These are phyloP conservation scores for Serrognathus titanus DNA, from an alignment of 2,888 invertebrate genomes.

Conservation along the genomic window DNA sequence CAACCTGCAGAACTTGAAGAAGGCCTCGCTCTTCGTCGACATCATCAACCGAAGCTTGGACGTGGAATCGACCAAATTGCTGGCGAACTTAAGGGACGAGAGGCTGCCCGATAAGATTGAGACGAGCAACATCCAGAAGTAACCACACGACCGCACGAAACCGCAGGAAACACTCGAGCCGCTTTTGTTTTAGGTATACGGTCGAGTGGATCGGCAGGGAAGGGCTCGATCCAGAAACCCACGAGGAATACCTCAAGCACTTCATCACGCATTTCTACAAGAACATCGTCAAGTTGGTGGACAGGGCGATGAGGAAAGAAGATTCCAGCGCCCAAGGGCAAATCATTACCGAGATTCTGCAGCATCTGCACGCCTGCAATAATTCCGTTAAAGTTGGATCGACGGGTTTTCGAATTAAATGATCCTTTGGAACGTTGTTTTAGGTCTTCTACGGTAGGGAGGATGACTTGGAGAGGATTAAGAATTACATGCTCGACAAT, in stretches of 20 bases:
- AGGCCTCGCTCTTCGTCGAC: slow-evolving; percentile 93
- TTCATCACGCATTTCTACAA: slow-evolving; percentile 94
- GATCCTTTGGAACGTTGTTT: slow-evolving; percentile 1
- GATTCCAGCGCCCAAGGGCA: slow-evolving; percentile 91
- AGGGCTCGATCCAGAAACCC: slow-evolving; percentile 88
- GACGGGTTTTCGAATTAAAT: neutral
- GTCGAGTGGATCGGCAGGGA: slow-evolving; percentile 97
- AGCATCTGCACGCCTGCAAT: slow-evolving; percentile 93
- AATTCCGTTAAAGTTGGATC: slow-evolving; percentile 77
- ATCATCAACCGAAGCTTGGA: slow-evolving; percentile 90
- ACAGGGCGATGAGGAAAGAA: slow-evolving; percentile 93
- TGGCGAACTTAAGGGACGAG: slow-evolving; percentile 87
- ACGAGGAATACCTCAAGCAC: slow-evolving; percentile 88
- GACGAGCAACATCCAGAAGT: slow-evolving; percentile 85
- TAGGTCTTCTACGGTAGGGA: slow-evolving; percentile 90
- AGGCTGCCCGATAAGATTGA: slow-evolving; percentile 86
- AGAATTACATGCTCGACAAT: slow-evolving; percentile 77
- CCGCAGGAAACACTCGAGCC: neutral
- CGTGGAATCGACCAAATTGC: slow-evolving; percentile 84
- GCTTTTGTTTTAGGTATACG: slow-evolving; percentile 63
- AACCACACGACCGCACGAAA: slow-evolving; percentile 29
- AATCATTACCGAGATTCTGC: slow-evolving; percentile 89
- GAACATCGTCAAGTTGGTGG: slow-evolving; percentile 87
- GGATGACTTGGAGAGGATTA: slow-evolving; percentile 75
- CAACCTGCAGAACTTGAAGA: slow-evolving; percentile 89